Conservation (phyloP, 2,888 invertebrate species). For the Nomada lathburiana region DNA sequence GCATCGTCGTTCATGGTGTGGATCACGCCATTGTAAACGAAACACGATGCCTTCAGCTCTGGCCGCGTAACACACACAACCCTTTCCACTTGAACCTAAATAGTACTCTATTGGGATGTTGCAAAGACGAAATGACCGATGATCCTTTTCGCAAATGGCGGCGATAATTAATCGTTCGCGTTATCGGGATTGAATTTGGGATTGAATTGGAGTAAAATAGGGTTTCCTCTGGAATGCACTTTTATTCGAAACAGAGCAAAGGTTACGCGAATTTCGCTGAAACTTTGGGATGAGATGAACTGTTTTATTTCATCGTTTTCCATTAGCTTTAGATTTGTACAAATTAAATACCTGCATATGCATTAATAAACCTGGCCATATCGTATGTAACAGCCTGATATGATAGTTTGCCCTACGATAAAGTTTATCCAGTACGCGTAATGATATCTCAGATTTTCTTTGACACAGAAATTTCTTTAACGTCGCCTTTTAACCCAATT, state of each 20-base stretch:
- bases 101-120: neutral
- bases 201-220: no score
- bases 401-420: slow-evolving; percentile 4
- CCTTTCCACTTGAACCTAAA: slow-evolving; percentile 16
- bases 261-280: no score
- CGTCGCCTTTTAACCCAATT: neutral
- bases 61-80: slow-evolving; percentile 1
- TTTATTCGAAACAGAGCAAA: no score
- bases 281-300: no score
- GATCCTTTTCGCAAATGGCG: no score
- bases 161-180: no score
- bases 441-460: neutral
- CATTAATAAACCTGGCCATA: no score
- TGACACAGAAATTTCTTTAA: no score
- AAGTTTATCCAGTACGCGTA: slow-evolving; percentile 14
- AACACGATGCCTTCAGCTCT: slow-evolving; percentile 32
- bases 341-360: neutral
- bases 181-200: no score
- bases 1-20: slow-evolving; percentile 27
- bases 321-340: neutral
- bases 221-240: no score
- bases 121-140: no score
- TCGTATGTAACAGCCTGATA: slow-evolving; percentile 17
- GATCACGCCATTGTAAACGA: slow-evolving; percentile 33
- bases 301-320: neutral